Evolutionary conservation across 1,140 invertebrate species (phyloP), one percentile per base, ranked within the genome.

Genomic region (Drosophila albomicans): DNA sequence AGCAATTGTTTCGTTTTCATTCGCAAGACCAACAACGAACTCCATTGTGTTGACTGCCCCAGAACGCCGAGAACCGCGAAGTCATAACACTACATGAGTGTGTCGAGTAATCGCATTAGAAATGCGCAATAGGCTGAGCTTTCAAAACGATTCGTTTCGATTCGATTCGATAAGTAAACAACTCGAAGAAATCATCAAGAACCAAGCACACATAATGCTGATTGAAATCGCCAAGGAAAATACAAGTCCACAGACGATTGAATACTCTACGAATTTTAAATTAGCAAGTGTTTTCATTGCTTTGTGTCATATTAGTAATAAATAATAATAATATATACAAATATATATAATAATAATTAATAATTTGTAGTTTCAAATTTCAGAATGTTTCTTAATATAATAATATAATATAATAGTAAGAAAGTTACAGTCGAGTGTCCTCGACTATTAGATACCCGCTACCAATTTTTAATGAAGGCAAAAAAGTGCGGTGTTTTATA

Each of bases 21-120:
- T 43, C 35, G 43, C 20, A 59, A 28, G 30, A 16, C 45, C 25
- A 87, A 86, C 82, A 86, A 82, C 61, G 32, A 79, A 56, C 46
- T 48, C 61, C 75, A 86, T 86, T 86, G 82, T 86, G 59, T 54
- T 25, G 46, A 30, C 16, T 43, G 46, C 38, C 46, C 58, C 4
- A 38, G 49, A 52, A 28, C 7, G 6, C 8, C 46, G 32, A 46
- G 45, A 49, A 11, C 25, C 45, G 15, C 15, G 16, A 35, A 41
- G 20, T n/a, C 25, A 30, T 51, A 51, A 51, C 25, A 51, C 8
- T 51, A 28, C 4, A 48, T 46, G 58, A 62, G 46, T 52, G 35
- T 49, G 7, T 28, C 68, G 41, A 28, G 48, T 64, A 57, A 71
- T 56, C 68, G 49, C 32, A 66, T 78, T 72, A 77, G 52, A 81